Evolutionary conservation across 2,888 invertebrate genomes (phyloP).

Genomic region (Xestia c-nigrum): DNA sequence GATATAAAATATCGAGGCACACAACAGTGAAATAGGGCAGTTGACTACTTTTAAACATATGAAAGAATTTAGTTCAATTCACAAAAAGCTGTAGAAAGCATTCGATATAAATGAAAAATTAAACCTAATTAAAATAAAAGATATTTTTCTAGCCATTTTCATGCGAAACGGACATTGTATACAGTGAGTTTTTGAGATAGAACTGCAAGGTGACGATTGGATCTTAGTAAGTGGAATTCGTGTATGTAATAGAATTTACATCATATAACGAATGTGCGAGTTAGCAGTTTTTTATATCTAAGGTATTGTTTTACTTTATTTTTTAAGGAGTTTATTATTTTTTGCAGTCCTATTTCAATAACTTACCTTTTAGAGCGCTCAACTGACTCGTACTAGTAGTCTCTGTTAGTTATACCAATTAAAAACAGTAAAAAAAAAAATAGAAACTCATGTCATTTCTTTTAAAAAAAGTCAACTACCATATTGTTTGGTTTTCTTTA

Average conservation of each 20-base stretch:
- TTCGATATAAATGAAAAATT: slow-evolving; percentile 13
- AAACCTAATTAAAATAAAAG: not conserved
- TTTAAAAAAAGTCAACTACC: slow-evolving; percentile 55
- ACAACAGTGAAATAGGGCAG: slow-evolving; percentile 59
- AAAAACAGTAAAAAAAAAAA: not conserved
- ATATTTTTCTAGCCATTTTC: slow-evolving; percentile 19
- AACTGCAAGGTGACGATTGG: not conserved
- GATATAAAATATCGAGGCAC: slow-evolving; percentile 51
- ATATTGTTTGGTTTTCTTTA: slow-evolving; percentile 46
- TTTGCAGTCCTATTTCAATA: slow-evolving; percentile 4
- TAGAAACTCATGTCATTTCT: not conserved
- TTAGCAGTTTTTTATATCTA: not conserved
- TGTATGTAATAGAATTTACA: not conserved
- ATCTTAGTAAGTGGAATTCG: not conserved
- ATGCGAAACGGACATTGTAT: slow-evolving; percentile 36
- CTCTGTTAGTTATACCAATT: not conserved
- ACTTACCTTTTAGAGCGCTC: slow-evolving; percentile 5
- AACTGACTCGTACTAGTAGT: slow-evolving; percentile 33
- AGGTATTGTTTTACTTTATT: not conserved
- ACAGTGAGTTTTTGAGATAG: slow-evolving; percentile 5
- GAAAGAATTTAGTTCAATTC: slow-evolving; percentile 22
- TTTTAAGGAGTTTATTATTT: not conserved
- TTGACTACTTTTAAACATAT: slow-evolving; percentile 57
- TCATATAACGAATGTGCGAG: no score
- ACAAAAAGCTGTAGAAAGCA: slow-evolving; percentile 46